phyloP scores from a whole-genome alignment of 2,797 vertebrate genomes.

The Acanthurus tractus region DNA sequence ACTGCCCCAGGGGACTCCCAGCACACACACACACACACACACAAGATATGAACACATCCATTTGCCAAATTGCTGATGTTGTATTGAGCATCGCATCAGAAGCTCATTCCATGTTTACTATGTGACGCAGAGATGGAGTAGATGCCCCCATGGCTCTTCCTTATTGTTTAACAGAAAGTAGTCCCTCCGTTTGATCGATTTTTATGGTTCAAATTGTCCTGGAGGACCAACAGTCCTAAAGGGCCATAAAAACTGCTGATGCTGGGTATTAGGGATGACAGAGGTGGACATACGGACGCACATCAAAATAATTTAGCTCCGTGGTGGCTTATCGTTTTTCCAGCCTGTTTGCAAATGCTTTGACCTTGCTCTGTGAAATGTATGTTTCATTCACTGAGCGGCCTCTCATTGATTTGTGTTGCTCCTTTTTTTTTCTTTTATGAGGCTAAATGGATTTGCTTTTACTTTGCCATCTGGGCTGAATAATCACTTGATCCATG shows the following conservation, averaged over 20 bases:
- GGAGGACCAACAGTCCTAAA: constrained; percentile 62
- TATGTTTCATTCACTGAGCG: constrained; percentile 71
- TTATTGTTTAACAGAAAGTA: constrained; percentile 74
- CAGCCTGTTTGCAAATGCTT: constrained; percentile 75
- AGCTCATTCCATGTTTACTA: constrained; percentile 67
- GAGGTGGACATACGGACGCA: constrained; percentile 71
- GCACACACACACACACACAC: constrained; percentile 51
- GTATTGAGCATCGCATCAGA: constrained; percentile 68
- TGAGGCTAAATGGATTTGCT: constrained; percentile 69
- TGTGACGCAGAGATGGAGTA: constrained; percentile 53
- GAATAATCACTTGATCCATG: constrained; percentile 67
- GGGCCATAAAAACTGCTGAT: constrained; percentile 77
- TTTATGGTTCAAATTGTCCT: constrained; percentile 70
- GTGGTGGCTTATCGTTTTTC: constrained; percentile 71
- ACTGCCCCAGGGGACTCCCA: constrained; percentile 65
- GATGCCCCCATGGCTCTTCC: constrained; percentile 66
- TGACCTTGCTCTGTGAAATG: constrained; percentile 79
- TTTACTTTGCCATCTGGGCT: constrained; percentile 73
- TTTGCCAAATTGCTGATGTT: constrained; percentile 79
- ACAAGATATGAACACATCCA: constrained; percentile 61
- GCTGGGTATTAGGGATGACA: constrained; percentile 77
- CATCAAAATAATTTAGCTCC: constrained; percentile 72
- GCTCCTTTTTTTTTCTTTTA: constrained; percentile 53
- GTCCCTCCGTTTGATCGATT: constrained; percentile 66
- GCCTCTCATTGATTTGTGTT: constrained; percentile 79